Evolutionary conservation across 2,888 invertebrate genomes (phyloP).

Genomic region (Heteromyza rotundicornis): DNA sequence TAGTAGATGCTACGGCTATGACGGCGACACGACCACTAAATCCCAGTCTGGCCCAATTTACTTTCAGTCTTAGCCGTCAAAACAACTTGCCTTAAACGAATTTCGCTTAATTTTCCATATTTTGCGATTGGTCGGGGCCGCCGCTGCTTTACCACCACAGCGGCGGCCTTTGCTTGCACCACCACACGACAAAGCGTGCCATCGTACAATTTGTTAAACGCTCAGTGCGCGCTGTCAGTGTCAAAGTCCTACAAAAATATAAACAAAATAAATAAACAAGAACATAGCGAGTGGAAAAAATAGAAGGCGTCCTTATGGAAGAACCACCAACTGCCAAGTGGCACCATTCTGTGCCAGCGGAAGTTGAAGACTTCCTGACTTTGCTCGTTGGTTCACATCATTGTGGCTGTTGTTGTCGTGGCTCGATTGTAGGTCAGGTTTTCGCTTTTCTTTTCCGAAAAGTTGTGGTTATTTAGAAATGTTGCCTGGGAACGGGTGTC

Average conservation of each 20-base stretch:
- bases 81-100: not conserved
- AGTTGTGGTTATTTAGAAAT: not conserved
- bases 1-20: not conserved
- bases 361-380: conserved; percentile 22
- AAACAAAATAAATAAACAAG: not conserved
- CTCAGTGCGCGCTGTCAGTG: conserved; percentile 25
- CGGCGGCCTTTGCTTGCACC: not conserved
- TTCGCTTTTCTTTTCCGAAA: not conserved
- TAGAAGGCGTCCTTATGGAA: not conserved
- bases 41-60: not conserved
- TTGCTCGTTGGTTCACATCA: conserved; percentile 1
- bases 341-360: conserved; percentile 27
- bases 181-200: conserved; percentile 11
- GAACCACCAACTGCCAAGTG: conserved; percentile 12
- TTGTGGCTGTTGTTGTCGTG: conserved; percentile 29
- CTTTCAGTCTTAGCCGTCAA: not conserved
- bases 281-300: not conserved
- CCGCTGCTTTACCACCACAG: not conserved
- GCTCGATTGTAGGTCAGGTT: conserved; percentile 8
- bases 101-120: conserved; percentile 7
- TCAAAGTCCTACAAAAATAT: conserved; percentile 16
- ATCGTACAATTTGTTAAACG: conserved; percentile 25
- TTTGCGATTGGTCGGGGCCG: not conserved
- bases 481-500: not conserved
- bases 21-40: too few relatives aligned